These are phyloP conservation scores for Silurus lanzhouensis DNA, from an alignment of 2,797 vertebrate genomes.

Conservation along the genomic window DNA sequence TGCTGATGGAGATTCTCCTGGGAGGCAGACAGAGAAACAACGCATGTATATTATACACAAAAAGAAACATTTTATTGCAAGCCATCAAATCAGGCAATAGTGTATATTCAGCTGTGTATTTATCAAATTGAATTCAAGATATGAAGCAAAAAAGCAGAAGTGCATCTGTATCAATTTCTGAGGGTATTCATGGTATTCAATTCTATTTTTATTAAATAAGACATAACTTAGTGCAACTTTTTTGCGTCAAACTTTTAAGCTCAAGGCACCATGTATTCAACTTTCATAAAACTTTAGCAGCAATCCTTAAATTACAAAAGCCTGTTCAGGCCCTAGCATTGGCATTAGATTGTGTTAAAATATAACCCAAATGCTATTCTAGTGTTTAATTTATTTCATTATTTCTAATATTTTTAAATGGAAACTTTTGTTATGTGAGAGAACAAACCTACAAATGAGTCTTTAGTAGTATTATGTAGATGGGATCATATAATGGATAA, in stretches of 20 bases:
- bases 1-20: slow-evolving; percentile 82
- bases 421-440: neutral
- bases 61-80: neutral
- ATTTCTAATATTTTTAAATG: slow-evolving; percentile 2
- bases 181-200: neutral
- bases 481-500: too few relatives aligned
- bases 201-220: neutral
- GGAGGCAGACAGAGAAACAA: neutral
- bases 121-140: neutral
- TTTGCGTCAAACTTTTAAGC: neutral
- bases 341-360: neutral
- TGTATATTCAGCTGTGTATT: neutral
- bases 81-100: neutral
- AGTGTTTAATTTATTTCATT: neutral
- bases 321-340: neutral
- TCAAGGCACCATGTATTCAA: neutral
- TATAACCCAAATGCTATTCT: neutral
- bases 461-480: too few relatives aligned
- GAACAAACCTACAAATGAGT: neutral
- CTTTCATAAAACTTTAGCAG: neutral
- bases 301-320: neutral
- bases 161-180: neutral
- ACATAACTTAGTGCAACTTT: neutral
- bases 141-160: neutral
- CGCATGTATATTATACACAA: neutral